A percentile compares a stretch with the other conserved stretches of the same genome.
Conservation (phyloP, 2,888 invertebrate genomes). For the Drosophila diplacantha region DNA sequence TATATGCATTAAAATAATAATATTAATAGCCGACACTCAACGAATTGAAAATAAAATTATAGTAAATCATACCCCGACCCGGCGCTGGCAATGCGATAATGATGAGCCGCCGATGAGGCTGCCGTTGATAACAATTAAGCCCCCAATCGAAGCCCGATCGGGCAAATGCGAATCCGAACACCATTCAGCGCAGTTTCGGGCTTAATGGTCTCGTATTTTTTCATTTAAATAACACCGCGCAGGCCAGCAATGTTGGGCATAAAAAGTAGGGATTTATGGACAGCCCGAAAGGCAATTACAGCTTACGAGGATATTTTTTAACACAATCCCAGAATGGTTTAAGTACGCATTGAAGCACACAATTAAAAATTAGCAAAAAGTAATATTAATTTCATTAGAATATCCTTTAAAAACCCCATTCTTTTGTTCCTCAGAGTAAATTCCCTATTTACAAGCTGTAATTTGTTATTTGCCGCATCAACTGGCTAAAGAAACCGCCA, state of each 20-base stretch:
- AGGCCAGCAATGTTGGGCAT: neutral
- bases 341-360: neutral
- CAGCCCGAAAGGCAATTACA: constrained; percentile 19
- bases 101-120: constrained; percentile 46
- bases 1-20: constrained; percentile 57
- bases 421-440: constrained; percentile 6
- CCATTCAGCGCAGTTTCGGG: constrained; percentile 11
- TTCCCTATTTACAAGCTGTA: neutral
- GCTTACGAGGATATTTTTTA: constrained; percentile 3
- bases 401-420: constrained; percentile 4
- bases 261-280: constrained; percentile 32
- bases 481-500: constrained; percentile 48
- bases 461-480: constrained; percentile 17
- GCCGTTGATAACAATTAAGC: constrained; percentile 66
- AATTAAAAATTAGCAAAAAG: neutral
- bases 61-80: constrained; percentile 55
- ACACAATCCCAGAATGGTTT: neutral
- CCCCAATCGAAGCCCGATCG: constrained; percentile 29
- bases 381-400: constrained; percentile 4
- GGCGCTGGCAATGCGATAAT: constrained; percentile 46
- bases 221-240: constrained; percentile 19
- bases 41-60: constrained; percentile 63
- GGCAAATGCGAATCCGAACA: constrained; percentile 17
- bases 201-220: constrained; percentile 29
- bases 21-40: constrained; percentile 71